A percentile compares a stretch with the other conserved stretches of the same genome.
Conservation (phyloP, 2,113 vertebrate genomes). For the Anas platyrhynchos region DNA sequence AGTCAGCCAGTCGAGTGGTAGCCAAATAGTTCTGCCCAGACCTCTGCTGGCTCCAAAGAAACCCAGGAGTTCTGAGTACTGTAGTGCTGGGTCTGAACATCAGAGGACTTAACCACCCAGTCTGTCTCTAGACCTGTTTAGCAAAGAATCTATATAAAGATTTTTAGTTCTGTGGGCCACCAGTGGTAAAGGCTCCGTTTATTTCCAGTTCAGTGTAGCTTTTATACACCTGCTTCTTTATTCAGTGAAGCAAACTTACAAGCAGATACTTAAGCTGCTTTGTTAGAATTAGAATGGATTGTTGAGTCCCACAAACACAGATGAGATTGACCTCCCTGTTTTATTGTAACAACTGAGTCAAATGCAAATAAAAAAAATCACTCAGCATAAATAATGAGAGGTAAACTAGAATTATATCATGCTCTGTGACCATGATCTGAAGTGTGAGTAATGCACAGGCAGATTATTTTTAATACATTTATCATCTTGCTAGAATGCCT, state of each 20-base stretch:
- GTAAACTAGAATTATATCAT: slow-evolving; percentile 59
- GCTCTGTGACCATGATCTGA: slow-evolving; percentile 40
- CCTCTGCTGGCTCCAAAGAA: neutral
- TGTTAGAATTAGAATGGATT: slow-evolving; percentile 6
- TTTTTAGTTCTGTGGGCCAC: neutral
- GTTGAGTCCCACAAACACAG: neutral
- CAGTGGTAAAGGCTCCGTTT: neutral
- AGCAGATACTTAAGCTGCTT: slow-evolving; percentile 8
- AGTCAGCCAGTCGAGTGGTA: neutral
- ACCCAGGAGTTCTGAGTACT: neutral
- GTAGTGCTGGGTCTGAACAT: neutral
- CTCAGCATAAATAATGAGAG: slow-evolving; percentile 68
- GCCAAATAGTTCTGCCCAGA: neutral
- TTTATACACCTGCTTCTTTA: neutral
- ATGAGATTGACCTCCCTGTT: slow-evolving; percentile 56
- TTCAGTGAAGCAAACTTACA: neutral
- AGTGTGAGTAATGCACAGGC: slow-evolving; percentile 56
- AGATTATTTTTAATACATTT: slow-evolving; percentile 64
- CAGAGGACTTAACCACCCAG: neutral
- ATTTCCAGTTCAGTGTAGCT: neutral
- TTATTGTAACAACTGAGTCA: slow-evolving; percentile 44
- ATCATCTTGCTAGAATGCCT: slow-evolving; percentile 53
- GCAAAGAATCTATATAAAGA: neutral
- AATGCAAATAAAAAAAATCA: slow-evolving; percentile 55
- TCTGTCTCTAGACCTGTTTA: neutral